These are phyloP conservation scores for Tautogolabrus adspersus DNA, from an alignment of 2,113 vertebrate genomes.

Conservation along the genomic window DNA sequence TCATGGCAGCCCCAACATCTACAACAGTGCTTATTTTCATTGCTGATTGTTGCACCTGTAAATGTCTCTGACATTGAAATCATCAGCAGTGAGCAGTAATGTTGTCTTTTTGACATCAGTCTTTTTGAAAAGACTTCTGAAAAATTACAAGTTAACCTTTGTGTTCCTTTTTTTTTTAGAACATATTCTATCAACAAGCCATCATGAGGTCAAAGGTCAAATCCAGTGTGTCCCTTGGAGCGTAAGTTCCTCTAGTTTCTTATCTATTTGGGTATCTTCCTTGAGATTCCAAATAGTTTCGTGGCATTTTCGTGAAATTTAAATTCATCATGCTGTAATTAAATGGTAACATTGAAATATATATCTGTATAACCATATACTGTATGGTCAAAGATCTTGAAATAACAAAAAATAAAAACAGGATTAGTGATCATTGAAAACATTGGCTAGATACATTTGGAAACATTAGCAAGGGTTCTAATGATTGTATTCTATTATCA, in stretches of 20 bases:
- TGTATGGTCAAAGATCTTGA: not conserved
- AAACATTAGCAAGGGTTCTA: not conserved
- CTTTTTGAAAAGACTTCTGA: not conserved
- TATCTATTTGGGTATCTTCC: not conserved
- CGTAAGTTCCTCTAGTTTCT: constrained; percentile 83
- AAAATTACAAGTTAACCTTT: not conserved
- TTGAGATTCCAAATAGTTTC: not conserved
- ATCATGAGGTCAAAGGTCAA: constrained; percentile 94
- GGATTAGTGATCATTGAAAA: not conserved
- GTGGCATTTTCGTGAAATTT: not conserved
- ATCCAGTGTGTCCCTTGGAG: constrained; percentile 94
- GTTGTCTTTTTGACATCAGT: not conserved
- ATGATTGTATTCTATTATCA: not conserved
- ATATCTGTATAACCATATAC: too few species aligned
- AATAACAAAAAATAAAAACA: not conserved
- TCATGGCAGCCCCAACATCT: not conserved
- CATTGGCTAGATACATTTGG: not conserved
- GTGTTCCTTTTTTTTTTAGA: constrained; percentile 78
- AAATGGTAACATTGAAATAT: too few species aligned
- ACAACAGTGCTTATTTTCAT: not conserved
- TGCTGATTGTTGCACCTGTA: not conserved
- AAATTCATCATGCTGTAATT: too few species aligned
- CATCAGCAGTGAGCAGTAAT: not conserved
- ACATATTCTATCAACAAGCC: constrained; percentile 93
- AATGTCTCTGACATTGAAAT: not conserved